Percentiles rank a stretch among this genome's conserved stretches.
Evolutionary conservation across 2,888 invertebrate genomes (phyloP).

Genomic region (Dynastes grantii): DNA sequence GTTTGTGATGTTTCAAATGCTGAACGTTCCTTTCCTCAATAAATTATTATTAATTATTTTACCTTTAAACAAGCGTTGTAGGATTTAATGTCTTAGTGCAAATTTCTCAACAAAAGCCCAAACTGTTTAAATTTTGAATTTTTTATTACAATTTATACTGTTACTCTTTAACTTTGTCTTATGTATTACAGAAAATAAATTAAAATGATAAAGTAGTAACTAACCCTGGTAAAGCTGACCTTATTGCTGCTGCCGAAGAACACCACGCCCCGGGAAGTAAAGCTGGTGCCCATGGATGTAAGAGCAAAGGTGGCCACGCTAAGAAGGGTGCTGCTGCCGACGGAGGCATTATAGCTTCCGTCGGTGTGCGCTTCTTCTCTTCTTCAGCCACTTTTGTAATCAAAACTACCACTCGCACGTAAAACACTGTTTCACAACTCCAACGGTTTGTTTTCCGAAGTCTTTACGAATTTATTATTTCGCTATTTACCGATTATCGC

Average conservation of each 20-base stretch:
- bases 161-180: too few species aligned
- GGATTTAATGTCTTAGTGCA: too few species aligned
- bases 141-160: too few species aligned
- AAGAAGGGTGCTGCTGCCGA: constrained; percentile 74
- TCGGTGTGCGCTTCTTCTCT: constrained; percentile 60
- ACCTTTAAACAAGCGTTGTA: too few species aligned
- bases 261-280: constrained; percentile 80
- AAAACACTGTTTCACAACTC: constrained; percentile 5
- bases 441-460: not conserved
- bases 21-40: too few species aligned
- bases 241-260: constrained; percentile 77
- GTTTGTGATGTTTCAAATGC: too few species aligned
- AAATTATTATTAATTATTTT: too few species aligned
- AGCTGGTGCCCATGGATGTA: constrained; percentile 85
- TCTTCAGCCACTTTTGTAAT: constrained; percentile 67
- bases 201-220: not conserved
- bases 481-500: constrained; percentile 2
- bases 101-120: too few species aligned
- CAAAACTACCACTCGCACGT: constrained; percentile 47
- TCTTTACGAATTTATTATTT: not conserved
- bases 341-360: constrained; percentile 57
- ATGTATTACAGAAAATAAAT: too few species aligned
- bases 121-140: too few species aligned
- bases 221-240: constrained; percentile 74
- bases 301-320: constrained; percentile 83